Conservation (phyloP, 2,797 vertebrate genomes). For the Sebastiscus albofasciatus region DNA sequence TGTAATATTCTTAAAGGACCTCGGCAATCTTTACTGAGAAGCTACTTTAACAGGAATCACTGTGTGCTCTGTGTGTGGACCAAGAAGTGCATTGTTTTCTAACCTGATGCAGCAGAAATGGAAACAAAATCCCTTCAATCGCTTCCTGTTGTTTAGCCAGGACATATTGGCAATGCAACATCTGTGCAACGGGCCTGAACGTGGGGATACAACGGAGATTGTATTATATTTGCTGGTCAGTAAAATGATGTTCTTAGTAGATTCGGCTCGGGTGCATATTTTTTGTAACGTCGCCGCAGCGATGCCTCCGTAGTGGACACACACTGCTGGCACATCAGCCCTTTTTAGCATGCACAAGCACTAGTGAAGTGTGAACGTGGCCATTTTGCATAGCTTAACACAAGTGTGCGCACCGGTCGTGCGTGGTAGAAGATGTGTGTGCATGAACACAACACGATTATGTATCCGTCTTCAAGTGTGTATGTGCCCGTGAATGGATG, state of each 20-base stretch:
- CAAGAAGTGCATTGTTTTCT: conserved; percentile 72
- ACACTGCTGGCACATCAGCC: conserved; percentile 40
- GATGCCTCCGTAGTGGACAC: conserved; percentile 32
- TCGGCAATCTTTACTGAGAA: conserved; percentile 71
- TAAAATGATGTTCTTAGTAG: conserved; percentile 36
- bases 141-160: conserved; percentile 42
- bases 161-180: conserved; percentile 40
- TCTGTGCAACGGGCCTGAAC: conserved; percentile 33
- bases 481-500: conserved; percentile 39
- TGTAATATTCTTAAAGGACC: conserved; percentile 78
- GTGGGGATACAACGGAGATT: conserved; percentile 28
- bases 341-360: conserved; percentile 65
- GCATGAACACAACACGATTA: conserved; percentile 13
- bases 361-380: conserved; percentile 50
- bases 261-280: conserved; percentile 33
- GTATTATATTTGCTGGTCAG: conserved; percentile 51
- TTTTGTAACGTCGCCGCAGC: conserved; percentile 28
- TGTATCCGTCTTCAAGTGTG: conserved; percentile 45
- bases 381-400: conserved; percentile 70
- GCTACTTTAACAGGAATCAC: conserved; percentile 70
- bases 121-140: conserved; percentile 62
- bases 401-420: conserved; percentile 41
- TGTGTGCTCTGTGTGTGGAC: conserved; percentile 45
- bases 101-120: conserved; percentile 68
- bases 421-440: conserved; percentile 15